Evolutionary conservation across 2,113 vertebrate species (phyloP).

Genomic region (Microtus richardsoni): DNA sequence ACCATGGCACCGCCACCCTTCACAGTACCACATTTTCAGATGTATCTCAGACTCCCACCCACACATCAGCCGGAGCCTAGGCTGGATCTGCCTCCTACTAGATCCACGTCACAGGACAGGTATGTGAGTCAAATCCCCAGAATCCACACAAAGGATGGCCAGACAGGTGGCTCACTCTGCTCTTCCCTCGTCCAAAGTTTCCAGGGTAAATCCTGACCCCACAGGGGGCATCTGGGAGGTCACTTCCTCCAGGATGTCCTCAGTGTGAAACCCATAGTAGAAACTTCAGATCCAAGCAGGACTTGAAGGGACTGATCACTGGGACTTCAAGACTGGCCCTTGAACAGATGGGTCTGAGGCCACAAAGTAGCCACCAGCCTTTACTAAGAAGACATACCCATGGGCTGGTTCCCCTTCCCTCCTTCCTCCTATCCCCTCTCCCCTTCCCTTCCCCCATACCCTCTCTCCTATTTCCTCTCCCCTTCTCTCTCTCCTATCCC

Average conservation of each 20-base stretch:
- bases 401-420: not conserved
- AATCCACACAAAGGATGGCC: not conserved
- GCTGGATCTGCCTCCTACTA: not conserved
- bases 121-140: not conserved
- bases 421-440: not conserved
- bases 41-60: not conserved
- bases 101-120: not conserved
- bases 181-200: not conserved
- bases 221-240: not conserved
- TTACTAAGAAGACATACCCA: not conserved
- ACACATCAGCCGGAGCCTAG: not conserved
- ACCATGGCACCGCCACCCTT: not conserved
- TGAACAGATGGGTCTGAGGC: not conserved
- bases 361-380: too few relatives aligned
- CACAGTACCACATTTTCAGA: not conserved
- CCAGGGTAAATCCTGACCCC: not conserved
- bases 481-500: rapidly evolving
- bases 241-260: not conserved
- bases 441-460: too few relatives aligned
- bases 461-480: not conserved
- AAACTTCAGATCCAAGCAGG: not conserved
- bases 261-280: not conserved
- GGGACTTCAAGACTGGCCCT: not conserved
- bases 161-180: not conserved
- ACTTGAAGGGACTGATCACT: not conserved